A percentile compares a stretch with the other conserved stretches of the same genome.
Conservation (phyloP, 2,797 vertebrate species). For the Antennarius maculatus region DNA sequence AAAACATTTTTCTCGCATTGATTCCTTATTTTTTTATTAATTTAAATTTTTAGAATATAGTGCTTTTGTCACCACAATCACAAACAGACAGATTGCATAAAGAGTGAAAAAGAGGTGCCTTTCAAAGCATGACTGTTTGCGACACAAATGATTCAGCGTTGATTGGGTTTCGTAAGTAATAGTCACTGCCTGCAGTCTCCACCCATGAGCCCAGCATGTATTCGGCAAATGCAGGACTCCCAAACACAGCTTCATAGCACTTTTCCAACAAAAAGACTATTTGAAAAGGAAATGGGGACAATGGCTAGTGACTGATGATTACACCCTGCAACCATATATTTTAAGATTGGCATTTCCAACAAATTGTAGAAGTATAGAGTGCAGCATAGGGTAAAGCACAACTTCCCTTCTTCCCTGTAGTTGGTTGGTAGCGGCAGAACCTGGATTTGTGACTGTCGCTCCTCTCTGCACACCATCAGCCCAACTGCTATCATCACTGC, state of each 20-base stretch:
- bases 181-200: constrained; percentile 60
- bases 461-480: no score
- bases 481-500: no score
- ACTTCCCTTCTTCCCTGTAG: no score
- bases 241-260: constrained; percentile 9
- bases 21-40: not conserved
- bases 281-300: constrained; percentile 13
- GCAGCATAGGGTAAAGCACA: no score
- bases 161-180: constrained; percentile 57
- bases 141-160: constrained; percentile 66
- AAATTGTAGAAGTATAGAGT: constrained; percentile 1
- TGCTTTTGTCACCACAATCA: constrained; percentile 4
- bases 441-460: no score
- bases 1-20: no score
- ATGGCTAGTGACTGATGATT: constrained; percentile 17
- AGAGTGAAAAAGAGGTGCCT: no score
- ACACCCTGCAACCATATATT: not conserved
- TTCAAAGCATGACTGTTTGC: constrained; percentile 32
- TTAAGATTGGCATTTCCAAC: constrained; percentile 16
- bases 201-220: constrained; percentile 38
- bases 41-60: not conserved
- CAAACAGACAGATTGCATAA: no score
- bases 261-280: constrained; percentile 16
- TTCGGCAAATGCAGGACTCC: constrained; percentile 26
- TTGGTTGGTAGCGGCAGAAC: no score